Percentiles rank a stretch among this genome's conserved stretches.
phyloP scores from a whole-genome alignment of 1,140 invertebrate genomes.

The Leptonema lineaticorne region DNA sequence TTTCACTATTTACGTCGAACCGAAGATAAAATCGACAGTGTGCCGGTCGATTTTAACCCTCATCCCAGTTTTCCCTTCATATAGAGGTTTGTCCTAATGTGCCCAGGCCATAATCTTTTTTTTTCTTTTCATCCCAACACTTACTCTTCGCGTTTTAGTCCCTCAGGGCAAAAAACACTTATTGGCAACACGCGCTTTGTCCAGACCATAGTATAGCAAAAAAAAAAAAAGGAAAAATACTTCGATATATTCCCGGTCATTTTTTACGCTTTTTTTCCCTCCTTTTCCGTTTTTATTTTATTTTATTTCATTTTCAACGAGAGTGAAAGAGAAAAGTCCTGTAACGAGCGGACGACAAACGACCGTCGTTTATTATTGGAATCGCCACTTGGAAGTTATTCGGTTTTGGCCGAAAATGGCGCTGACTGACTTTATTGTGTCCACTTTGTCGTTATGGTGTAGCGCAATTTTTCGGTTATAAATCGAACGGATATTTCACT shows the following conservation, averaged over 20 bases:
- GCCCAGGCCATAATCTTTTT: slow-evolving; percentile 35
- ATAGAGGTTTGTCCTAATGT: slow-evolving; percentile 25
- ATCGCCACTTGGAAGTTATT: slow-evolving; percentile 42
- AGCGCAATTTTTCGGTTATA: neutral
- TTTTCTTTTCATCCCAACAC: neutral
- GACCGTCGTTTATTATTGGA: slow-evolving; percentile 41
- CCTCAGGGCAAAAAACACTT: slow-evolving; percentile 39
- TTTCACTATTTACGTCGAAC: too few species aligned
- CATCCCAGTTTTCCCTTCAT: neutral
- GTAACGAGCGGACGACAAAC: slow-evolving; percentile 41
- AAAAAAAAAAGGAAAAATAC: too few species aligned
- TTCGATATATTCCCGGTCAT: slow-evolving; percentile 35
- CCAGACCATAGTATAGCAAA: slow-evolving; percentile 27
- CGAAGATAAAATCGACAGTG: too few species aligned
- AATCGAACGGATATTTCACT: too few species aligned
- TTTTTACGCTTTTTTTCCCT: slow-evolving; percentile 41
- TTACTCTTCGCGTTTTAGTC: too few species aligned
- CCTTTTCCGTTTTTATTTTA: too few species aligned
- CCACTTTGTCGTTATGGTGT: slow-evolving; percentile 26
- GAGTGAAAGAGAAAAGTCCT: too few species aligned
- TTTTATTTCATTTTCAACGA: too few species aligned
- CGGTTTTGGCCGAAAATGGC: slow-evolving; percentile 25
- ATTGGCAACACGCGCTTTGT: slow-evolving; percentile 38
- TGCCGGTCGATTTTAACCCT: slow-evolving; percentile 11
- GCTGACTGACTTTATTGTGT: slow-evolving; percentile 30